These are phyloP conservation scores for Oxycera nigricornis DNA, from an alignment of 2,888 invertebrate genomes.

Conservation along the genomic window DNA sequence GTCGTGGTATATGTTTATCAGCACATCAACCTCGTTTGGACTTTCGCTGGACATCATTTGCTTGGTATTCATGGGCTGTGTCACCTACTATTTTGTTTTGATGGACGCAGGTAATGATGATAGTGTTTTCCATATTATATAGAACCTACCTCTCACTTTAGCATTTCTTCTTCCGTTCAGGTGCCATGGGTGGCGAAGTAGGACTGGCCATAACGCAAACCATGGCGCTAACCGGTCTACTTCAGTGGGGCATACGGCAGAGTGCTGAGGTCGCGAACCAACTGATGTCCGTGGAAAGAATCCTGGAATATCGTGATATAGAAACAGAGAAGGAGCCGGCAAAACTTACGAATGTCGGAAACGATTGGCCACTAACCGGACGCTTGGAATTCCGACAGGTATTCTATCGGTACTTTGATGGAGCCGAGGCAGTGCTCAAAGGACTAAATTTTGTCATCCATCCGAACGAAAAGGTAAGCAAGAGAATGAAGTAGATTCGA, in stretches of 20 bases:
- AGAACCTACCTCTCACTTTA: too few relatives aligned
- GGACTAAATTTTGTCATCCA: slow-evolving; percentile 68
- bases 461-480: slow-evolving; percentile 64
- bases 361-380: slow-evolving; percentile 65
- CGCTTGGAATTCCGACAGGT: slow-evolving; percentile 64
- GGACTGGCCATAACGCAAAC: slow-evolving; percentile 66
- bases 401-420: slow-evolving; percentile 75
- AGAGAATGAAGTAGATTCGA: not conserved
- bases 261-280: slow-evolving; percentile 74
- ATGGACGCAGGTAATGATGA: slow-evolving; percentile 47
- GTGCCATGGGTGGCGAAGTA: slow-evolving; percentile 60
- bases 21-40: slow-evolving; percentile 70
- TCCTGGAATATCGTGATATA: slow-evolving; percentile 68
- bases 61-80: slow-evolving; percentile 68
- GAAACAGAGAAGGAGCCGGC: slow-evolving; percentile 61
- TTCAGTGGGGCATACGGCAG: slow-evolving; percentile 78
- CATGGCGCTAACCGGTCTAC: slow-evolving; percentile 63
- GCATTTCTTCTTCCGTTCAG: too few relatives aligned
- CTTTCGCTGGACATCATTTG: slow-evolving; percentile 72
- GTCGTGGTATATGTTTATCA: slow-evolving; percentile 72
- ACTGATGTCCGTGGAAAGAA: slow-evolving; percentile 75
- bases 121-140: too few relatives aligned
- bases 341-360: slow-evolving; percentile 44
- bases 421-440: slow-evolving; percentile 79
- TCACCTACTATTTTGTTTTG: slow-evolving; percentile 71